phyloP scores from a whole-genome alignment of 2,888 invertebrate genomes.

The Embidobia sp. region DNA sequence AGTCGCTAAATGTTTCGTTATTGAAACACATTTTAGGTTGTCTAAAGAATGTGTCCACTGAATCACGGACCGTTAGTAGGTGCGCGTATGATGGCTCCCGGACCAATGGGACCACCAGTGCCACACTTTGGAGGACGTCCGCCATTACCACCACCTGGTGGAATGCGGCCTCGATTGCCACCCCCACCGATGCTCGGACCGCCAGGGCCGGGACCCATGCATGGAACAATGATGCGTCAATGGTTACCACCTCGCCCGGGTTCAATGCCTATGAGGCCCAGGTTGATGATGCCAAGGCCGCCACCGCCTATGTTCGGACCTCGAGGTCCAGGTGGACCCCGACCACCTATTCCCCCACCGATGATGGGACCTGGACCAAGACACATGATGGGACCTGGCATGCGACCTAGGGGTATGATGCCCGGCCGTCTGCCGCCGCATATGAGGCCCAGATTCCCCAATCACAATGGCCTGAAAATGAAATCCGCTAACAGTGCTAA shows the following conservation, averaged over 20 bases:
- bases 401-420: constrained; percentile 70
- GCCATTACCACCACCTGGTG: constrained; percentile 61
- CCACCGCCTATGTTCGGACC: constrained; percentile 64
- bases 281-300: constrained; percentile 61
- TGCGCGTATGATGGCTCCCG: constrained; percentile 26
- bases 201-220: constrained; percentile 68
- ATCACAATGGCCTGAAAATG: constrained; percentile 71
- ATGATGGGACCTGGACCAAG: constrained; percentile 68
- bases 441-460: constrained; percentile 75
- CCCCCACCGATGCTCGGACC: constrained; percentile 48
- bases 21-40: constrained; percentile 14
- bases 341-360: constrained; percentile 68
- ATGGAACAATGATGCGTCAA: constrained; percentile 69
- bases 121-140: constrained; percentile 36
- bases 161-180: constrained; percentile 70
- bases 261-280: constrained; percentile 44
- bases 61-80: constrained; percentile 22
- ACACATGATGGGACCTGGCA: constrained; percentile 70
- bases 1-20: not conserved
- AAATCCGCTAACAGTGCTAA: constrained; percentile 73
- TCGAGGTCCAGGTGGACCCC: constrained; percentile 64
- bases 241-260: constrained; percentile 68
- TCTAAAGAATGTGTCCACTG: constrained; percentile 29
- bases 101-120: constrained; percentile 39
- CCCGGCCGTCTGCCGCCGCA: constrained; percentile 70